phyloP scores from a whole-genome alignment of 2,797 vertebrate species.

The Pitangus sulphuratus region DNA sequence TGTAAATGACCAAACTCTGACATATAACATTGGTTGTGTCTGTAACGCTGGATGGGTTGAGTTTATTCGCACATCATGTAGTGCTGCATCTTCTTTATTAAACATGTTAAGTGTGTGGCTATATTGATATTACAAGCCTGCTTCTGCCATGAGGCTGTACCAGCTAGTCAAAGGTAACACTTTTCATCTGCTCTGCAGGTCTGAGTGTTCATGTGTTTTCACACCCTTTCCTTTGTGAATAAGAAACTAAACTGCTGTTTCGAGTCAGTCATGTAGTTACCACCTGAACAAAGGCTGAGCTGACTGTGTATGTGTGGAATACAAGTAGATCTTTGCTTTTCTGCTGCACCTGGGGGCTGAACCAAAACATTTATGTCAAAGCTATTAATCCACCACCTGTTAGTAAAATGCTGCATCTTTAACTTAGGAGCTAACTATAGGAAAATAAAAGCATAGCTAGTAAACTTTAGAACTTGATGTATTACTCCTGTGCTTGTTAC shows the following conservation, averaged over 20 bases:
- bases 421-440: neutral
- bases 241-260: neutral
- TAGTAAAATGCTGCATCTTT: neutral
- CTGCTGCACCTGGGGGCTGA: neutral
- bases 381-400: neutral
- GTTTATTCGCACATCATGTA: neutral
- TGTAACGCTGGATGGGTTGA: neutral
- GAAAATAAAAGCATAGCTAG: neutral
- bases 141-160: neutral
- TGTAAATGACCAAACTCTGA: neutral
- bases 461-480: neutral
- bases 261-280: neutral
- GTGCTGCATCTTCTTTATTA: neutral
- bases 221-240: neutral
- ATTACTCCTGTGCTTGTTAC: neutral
- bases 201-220: neutral
- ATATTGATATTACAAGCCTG: accelerated
- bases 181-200: neutral
- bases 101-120: neutral
- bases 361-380: neutral
- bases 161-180: neutral
- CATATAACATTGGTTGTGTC: neutral
- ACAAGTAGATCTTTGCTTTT: neutral
- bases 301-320: neutral
- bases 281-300: neutral